Base-by-base conservation (phyloP, 2,888 invertebrate genomes). In the Aproaerema taeniolella region DNA sequence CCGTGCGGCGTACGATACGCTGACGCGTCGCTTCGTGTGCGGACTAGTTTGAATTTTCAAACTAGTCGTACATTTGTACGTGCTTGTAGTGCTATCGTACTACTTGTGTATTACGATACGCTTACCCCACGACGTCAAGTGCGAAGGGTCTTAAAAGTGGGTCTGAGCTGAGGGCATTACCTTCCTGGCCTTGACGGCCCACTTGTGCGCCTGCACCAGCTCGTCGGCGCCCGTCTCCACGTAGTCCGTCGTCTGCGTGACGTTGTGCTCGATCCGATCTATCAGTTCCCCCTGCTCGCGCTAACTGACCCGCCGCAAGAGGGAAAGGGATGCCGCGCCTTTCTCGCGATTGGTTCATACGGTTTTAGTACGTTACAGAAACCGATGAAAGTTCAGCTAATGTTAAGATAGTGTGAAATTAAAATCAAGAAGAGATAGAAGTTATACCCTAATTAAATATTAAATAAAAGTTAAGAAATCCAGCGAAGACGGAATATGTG, bases 231-330 rank as follows among this genome's bases (percentile, higher is more conserved):
- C 96, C 52, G 90, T 88, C 69, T 91, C 92, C 64, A 96, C 93
- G 88, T 93, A 94, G 80, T 95, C 94, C 56, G 91, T 91, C 54
- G 96, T 93, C 79, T 93, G 92, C 64, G 92, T 91, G 56, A 97
- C 97, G 87, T 96, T 95, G 88, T 94, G 94, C 89, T 97, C 97
- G 87, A 97, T 95, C 80, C 95, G 91, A 89, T 97, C 96, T 74
- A 97, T 91, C 90, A 96, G 92, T 88, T 97, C 96, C 72, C 96
- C 97, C 97, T 97, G 88, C 71, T 69, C 62, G 71, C 66, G 69
- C 79, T 79, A 80, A 79, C 55, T 56, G 55, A 60, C 66, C 68
- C 76, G 73, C 71, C 63, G n/a, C n/a, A 62, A 78, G 76, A 71
- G 72, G 77, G 70, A 61, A 54, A 54, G 70, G 74, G 72, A 67